Base-by-base conservation (phyloP, 30 jellyfish, hydroid and myxozoan genomes). In the Aurelia sp. region DNA sequence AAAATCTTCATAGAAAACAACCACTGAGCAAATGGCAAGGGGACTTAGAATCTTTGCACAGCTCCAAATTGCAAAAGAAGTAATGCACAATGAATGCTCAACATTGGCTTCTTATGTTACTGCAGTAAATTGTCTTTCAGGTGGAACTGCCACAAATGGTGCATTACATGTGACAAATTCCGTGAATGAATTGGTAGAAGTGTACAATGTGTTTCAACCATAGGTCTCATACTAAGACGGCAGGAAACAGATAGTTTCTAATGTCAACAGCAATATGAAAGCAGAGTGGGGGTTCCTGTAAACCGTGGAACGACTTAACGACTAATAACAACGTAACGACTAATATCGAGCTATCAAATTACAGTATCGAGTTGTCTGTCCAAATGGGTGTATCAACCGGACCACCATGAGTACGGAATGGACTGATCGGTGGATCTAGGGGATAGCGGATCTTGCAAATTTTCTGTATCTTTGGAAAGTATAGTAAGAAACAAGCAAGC, bases 241-340 rank as follows among this genome's bases (percentile, higher is more conserved):
- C 17, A 18, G 40, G 9, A 65, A 65, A 18, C 4, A 22, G 30
- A 15, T 65, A 7, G 9, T 65, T 19, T 65, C 76, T 7, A 31
- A 65, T 41, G 64, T 61, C 19, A 17, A 60, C 47, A 77, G 59
- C 20, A 77, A 80, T 3, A 77, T 77, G 88, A 57, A 63, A 15
- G 88, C 47, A 60, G 78, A 47, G 76, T 31, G n/a, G 78, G n/a
- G n/a, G n/a, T n/a, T n/a, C n/a, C n/a, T n/a, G n/a, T n/a, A n/a
- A n/a, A n/a, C n/a, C n/a, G n/a, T n/a, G n/a, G n/a, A n/a, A n/a
- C n/a, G n/a, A n/a, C n/a, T n/a, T n/a, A n/a, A n/a, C n/a, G n/a
- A n/a, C n/a, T n/a, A n/a, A n/a, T n/a, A n/a, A n/a, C n/a, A n/a
- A n/a, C n/a, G n/a, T n/a, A n/a, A n/a, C n/a, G n/a, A n/a, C n/a